phyloP scores from a whole-genome alignment of 2,113 vertebrate genomes.

The Ptychochromis oligacanthus region DNA sequence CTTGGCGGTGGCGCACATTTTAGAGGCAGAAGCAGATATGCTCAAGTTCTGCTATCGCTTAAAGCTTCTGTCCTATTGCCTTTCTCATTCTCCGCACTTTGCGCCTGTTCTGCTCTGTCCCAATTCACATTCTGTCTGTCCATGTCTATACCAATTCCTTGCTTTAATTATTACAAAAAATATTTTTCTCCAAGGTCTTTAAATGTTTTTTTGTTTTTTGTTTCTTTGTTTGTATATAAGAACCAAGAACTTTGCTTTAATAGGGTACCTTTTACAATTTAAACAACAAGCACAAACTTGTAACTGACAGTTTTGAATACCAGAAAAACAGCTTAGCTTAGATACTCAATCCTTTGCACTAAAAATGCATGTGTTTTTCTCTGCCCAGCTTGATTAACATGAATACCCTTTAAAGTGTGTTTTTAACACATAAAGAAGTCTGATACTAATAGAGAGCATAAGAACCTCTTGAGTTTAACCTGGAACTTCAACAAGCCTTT shows the following conservation, averaged over 20 bases:
- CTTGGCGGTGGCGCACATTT: conserved; percentile 43
- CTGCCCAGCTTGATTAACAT: background rate
- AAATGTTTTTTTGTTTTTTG: background rate
- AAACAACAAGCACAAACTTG: background rate
- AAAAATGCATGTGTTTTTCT: background rate
- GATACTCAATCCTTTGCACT: background rate
- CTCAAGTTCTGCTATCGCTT: conserved; percentile 45
- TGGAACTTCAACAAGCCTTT: background rate
- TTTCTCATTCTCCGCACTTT: background rate
- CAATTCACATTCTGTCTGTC: background rate
- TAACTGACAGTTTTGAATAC: background rate
- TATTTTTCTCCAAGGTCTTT: background rate
- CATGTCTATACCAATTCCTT: background rate
- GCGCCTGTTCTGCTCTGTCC: background rate
- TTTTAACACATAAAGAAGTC: conserved; percentile 21
- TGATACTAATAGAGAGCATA: background rate
- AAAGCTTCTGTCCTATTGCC: conserved; percentile 8
- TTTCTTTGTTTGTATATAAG: background rate
- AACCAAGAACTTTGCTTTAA: too few relatives aligned
- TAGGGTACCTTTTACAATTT: background rate
- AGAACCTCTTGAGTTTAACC: conserved; percentile 8
- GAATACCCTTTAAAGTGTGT: background rate
- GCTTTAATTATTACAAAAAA: conserved; percentile 2
- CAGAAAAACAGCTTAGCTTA: background rate
- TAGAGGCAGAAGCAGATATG: conserved; percentile 36